Evolutionary conservation across 2,888 invertebrate species (phyloP), one percentile per base, ranked within the genome.

Genomic region (Sinohyriopsis cumingii): DNA sequence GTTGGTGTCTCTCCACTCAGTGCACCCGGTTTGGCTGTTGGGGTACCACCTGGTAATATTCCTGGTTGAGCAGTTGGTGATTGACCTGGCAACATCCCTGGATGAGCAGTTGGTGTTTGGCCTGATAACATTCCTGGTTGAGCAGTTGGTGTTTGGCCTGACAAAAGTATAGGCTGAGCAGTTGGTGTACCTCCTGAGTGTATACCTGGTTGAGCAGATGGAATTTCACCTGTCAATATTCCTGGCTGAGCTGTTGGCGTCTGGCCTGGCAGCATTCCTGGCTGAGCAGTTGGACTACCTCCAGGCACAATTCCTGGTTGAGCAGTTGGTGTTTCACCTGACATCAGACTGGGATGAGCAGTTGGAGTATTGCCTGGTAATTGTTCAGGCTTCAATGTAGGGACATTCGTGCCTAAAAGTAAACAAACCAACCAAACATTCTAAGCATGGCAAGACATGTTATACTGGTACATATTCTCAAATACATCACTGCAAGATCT

Each of bases 81-180:
- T 3, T 45, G 12, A 1, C 45, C 45, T 12, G 12, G 1, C 45
- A 45, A 59, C 1, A 61, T 6, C n/a, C 69, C 62, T 71, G 77
- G 73, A 28, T 72, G 56, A 33, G 71, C 71, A 56, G 75, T 75
- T 64, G 76, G 76, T 54, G 73, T 64, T 33, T 69, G 57, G 3
- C 77, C 76, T 59, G 73, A 61, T 5, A 65, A 59, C 6, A 63
- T 28, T 9, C 72, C 62, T 60, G 75, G 74, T 54, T 66, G 61
- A 45, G 71, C 69, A 55, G 78, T 75, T 68, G 78, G 67, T 63
- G 76, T 67, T 7, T 65, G 28, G 1, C 69, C 70, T 28, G 79
- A 63, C 24, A 63, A 20, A 0, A 65, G 55, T 25, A 65, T 65
- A 55, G 77, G 78, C 20, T 64, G 63, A 19, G 72, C 65, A 25